Conservation (phyloP, 2,797 vertebrate genomes). For the Botia almorhae region DNA sequence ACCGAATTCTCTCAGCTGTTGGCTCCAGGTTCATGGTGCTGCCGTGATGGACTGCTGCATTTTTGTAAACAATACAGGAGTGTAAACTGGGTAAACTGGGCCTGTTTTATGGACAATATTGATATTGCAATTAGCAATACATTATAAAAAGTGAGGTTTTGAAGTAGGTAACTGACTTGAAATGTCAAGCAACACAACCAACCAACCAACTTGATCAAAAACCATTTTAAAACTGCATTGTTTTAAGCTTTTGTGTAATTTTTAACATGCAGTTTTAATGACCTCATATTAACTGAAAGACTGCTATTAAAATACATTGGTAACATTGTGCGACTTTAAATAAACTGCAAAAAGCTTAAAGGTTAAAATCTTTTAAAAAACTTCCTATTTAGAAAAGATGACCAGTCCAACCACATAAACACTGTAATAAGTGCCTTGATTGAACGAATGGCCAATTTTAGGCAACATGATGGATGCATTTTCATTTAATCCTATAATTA, state of each 20-base stretch:
- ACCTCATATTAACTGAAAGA: too few relatives aligned
- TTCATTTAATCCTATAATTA: not conserved
- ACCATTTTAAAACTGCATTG: too few relatives aligned
- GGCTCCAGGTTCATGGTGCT: slow-evolving; percentile 9
- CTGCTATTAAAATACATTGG: not conserved
- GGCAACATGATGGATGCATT: not conserved
- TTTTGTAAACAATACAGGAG: slow-evolving; percentile 22
- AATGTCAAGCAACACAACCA: not conserved
- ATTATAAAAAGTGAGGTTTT: not conserved
- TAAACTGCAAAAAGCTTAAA: not conserved
- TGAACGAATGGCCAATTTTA: not conserved
- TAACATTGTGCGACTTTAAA: not conserved
- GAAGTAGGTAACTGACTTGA: not conserved
- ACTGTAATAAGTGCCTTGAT: not conserved
- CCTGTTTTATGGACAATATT: too few relatives aligned
- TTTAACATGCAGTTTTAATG: too few relatives aligned
- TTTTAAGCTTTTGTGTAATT: too few relatives aligned
- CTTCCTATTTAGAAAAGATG: not conserved
- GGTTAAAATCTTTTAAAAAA: not conserved
- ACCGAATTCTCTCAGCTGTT: slow-evolving; percentile 17
- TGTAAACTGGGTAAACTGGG: not conserved
- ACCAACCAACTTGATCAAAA: not conserved
- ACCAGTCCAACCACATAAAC: not conserved
- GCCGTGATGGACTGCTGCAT: not conserved
- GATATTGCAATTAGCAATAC: not conserved